Evolutionary conservation across 2,113 vertebrate species (phyloP), one percentile per base, ranked within the genome.

Genomic region (Sterrhoptilus dennistouni): DNA sequence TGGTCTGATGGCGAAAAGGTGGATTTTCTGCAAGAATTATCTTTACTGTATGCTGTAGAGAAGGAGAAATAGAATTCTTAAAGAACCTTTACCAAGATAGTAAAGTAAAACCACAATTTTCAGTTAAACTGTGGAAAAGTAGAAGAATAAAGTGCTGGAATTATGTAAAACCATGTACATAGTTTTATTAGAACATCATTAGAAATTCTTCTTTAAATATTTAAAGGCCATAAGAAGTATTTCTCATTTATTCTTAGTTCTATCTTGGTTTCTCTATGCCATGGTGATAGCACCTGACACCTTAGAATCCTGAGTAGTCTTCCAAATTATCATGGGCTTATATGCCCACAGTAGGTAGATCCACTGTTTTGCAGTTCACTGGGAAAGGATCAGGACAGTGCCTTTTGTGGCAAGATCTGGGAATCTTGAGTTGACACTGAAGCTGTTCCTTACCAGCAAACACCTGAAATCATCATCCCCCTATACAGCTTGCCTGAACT

Each of bases 1-100:
- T 99, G 18, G 98, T 99, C 97, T 99, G 98, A 90, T 99, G 98
- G 38, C 98, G 98, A 92, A 99, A 99, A 42, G 98, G 99, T 19
- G 98, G 98, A 59, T 98, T 97, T 17, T 98, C 97, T 96, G 98
- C 97, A 74, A 98, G 98, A 95, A 99, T 98, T 92, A 99, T 98
- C 95, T 98, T 98, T 35, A 97, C 36, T 40, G 98, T 99, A 40
- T 99, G 99, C 98, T 99, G 84, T 60, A 64, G 83, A 82, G 70
- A 94, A 90, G 31, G 33, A 95, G 44, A 92, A 87, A 78, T 2
- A 35, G 35, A 90, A 42, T 31, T 66, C 17, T 92, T 49, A 31
- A 72, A 87, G 14, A 71, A 38, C 25, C 6, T 44, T 52, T 71
- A 63, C 28, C 50, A 71, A 74, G 71, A 74, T 2, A 89, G 40